Base-by-base conservation (phyloP, 2,797 vertebrate species). In the Lepus townsendii region DNA sequence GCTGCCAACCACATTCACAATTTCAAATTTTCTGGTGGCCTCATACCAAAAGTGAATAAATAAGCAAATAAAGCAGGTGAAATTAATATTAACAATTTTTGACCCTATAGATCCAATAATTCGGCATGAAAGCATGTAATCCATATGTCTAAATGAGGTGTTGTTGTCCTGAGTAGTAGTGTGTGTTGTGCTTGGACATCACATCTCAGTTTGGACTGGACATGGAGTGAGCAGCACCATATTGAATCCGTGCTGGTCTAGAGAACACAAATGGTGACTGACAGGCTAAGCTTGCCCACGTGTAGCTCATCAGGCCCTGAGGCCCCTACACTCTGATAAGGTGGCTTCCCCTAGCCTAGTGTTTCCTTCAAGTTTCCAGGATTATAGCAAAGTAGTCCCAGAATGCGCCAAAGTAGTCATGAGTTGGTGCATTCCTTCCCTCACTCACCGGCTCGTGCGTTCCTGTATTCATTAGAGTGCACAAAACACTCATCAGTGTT, bases 31-130 rank as follows among this genome's bases (percentile, higher is more conserved):
- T 90, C 50, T 57, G 20, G 42, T 62, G 60, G 71, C 68, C 16
- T 85, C 27, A 38, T 35, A 63, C 42, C 72, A 69, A 93, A 89
- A 63, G 54, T 60, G 47, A 89, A 72, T 47, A 22, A 35, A 32
- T 66, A 30, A 66, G n/a, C 72, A 50, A 32, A 62, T 86, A 76
- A 87, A 76, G 35, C 26, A 60, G 17, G 14, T 83, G 42, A 91
- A 78, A 83, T 89, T 86, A 92, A 75, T 82, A 86, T 83, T 90
- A 92, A 65, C 50, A 60, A 63, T 86, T 35, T 88, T 93, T 93
- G 68, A 91, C 66, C 16, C 5, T 24, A 35, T 17, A 52, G 19
- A 47, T 80, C 5, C 13, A 78, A 84, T 88, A 42, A 16, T 30
- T 54, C 85, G n/a, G 22, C 35, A 82, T 88, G 47, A 71, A 54